Evolutionary conservation across 1,140 invertebrate species (phyloP), one percentile per base, ranked within the genome.

Genomic region (Eurosta solidaginis): DNA sequence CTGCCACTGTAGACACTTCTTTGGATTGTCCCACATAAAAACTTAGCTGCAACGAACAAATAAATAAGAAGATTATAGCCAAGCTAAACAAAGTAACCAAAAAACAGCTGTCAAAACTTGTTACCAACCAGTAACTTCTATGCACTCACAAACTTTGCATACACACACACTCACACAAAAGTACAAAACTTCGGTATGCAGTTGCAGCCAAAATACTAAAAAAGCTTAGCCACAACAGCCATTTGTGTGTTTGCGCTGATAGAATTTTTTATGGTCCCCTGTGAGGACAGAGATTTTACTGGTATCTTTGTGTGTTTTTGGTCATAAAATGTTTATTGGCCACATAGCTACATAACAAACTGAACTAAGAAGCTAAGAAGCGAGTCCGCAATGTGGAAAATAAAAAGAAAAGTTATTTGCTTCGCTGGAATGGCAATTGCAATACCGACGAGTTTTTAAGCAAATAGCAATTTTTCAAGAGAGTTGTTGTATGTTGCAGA

Each of bases 101-200:
- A 42, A 68, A 68, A 68, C 59, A 68, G 59, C 59, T 68, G 59
- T 68, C 59, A 68, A 52, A 68, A 68, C 59, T 68, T 68, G 59
- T 68, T 68, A 68, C 27, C 50, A 20, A 68, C 59, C 33, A 68
- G 33, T 36, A n/a, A n/a, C n/a, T n/a, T n/a, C n/a, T n/a, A n/a
- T n/a, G n/a, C n/a, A 68, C 59, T 20, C 20, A 68, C 59, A 68
- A 40, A 40, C 59, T 68, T 2, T 54, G 59, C 33, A 68, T 68
- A 68, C 59, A 68, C 33, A 68, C n/a, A 29, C n/a, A n/a, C n/a
- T n/a, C n/a, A n/a, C n/a, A n/a, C n/a, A n/a, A n/a, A n/a, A n/a
- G n/a, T n/a, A n/a, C n/a, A n/a, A n/a, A n/a, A n/a, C 17, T 68
- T 42, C 59, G 33, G 27, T 40, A 68, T 68, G 59, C 59, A 68